Conservation (phyloP, 2,888 invertebrate genomes). For the Melipona beecheii region DNA sequence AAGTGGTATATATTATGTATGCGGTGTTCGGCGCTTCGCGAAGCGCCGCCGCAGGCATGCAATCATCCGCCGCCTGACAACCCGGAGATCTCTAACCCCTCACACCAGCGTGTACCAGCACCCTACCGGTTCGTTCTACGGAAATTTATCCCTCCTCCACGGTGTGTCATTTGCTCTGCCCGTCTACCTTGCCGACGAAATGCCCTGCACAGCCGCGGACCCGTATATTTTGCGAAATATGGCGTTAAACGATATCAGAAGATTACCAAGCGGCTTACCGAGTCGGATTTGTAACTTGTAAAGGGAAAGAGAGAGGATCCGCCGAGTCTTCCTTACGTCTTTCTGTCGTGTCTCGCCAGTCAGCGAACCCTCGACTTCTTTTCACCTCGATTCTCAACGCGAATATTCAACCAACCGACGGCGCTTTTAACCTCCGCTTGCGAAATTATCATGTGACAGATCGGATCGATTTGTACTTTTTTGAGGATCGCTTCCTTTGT, state of each 20-base stretch:
- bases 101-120: slow-evolving; percentile 60
- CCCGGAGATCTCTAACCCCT: slow-evolving; percentile 72
- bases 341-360: background rate
- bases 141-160: slow-evolving; percentile 54
- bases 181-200: slow-evolving; percentile 60
- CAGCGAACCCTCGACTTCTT: background rate
- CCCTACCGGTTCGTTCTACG: slow-evolving; percentile 50
- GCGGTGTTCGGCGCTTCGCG: slow-evolving; percentile 67
- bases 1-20: slow-evolving; percentile 69
- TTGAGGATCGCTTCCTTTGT: background rate
- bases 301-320: slow-evolving; percentile 53
- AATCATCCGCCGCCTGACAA: slow-evolving; percentile 77
- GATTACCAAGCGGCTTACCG: slow-evolving; percentile 78
- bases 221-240: slow-evolving; percentile 75
- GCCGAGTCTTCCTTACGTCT: slow-evolving; percentile 20
- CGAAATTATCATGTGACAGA: background rate
- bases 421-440: background rate
- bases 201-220: slow-evolving; percentile 40
- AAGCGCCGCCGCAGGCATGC: slow-evolving; percentile 74
- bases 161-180: slow-evolving; percentile 50
- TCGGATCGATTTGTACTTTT: background rate
- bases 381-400: background rate
- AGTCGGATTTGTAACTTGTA: slow-evolving; percentile 71
- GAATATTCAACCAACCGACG: background rate
- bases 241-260: slow-evolving; percentile 77